These are phyloP conservation scores for Cyprinodon diabolis DNA, from an alignment of 2,797 vertebrate genomes.

Conservation along the genomic window DNA sequence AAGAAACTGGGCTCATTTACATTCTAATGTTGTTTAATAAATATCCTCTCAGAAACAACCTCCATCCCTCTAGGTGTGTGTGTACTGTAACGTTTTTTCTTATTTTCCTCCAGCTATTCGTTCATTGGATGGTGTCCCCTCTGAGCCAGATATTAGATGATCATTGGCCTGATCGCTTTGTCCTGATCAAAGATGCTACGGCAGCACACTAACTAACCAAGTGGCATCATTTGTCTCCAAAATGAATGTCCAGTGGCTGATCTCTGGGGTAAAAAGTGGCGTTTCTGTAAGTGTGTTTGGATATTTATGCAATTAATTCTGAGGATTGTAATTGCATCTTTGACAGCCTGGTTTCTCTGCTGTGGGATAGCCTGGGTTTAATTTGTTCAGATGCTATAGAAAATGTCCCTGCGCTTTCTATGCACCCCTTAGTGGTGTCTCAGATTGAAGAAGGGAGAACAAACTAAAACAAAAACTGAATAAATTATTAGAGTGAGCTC, in stretches of 20 bases:
- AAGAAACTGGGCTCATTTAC: too few species aligned
- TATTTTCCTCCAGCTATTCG: background rate
- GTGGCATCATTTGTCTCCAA: background rate
- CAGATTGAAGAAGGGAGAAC: slow-evolving; percentile 81
- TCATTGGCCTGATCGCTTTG: background rate
- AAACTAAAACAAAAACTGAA: slow-evolving; percentile 18
- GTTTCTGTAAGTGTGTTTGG: slow-evolving; percentile 18
- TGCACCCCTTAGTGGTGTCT: slow-evolving; percentile 58
- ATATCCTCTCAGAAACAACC: too few species aligned
- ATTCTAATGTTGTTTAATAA: too few species aligned
- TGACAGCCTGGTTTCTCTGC: slow-evolving; percentile 79
- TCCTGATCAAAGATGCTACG: background rate
- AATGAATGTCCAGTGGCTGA: background rate
- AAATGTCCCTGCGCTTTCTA: slow-evolving; percentile 84
- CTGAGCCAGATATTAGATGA: slow-evolving; percentile 46
- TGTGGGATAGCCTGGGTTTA: slow-evolving; percentile 73
- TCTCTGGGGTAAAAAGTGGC: background rate
- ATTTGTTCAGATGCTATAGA: slow-evolving; percentile 71
- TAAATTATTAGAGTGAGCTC: background rate
- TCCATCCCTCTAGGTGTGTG: background rate
- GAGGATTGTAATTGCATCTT: slow-evolving; percentile 64
- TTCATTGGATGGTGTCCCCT: background rate
- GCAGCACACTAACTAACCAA: background rate
- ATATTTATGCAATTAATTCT: background rate
- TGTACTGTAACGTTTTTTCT: background rate